Conservation (phyloP, 1,140 invertebrate species). For the Acromyrmex heyeri region DNA sequence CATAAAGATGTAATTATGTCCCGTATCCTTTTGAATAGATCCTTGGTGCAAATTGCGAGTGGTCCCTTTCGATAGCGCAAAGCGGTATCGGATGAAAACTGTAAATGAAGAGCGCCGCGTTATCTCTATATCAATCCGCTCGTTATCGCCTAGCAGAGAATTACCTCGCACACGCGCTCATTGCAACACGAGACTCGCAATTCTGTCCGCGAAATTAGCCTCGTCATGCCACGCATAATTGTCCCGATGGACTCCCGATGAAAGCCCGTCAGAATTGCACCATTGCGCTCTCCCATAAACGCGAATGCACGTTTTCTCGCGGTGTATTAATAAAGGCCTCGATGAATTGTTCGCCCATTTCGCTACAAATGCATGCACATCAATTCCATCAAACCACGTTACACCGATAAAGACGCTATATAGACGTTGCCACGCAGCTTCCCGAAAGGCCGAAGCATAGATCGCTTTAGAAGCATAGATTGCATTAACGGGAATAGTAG, state of each 20-base stretch:
- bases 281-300: background rate
- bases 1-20: constrained; percentile 29
- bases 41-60: constrained; percentile 51
- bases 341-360: constrained; percentile 49
- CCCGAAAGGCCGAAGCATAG: constrained; percentile 17
- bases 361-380: constrained; percentile 39
- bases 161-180: constrained; percentile 39
- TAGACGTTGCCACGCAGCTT: constrained; percentile 7
- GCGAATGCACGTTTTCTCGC: constrained; percentile 64
- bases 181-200: constrained; percentile 9
- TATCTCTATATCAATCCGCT: constrained; percentile 56
- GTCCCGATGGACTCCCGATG: constrained; percentile 11
- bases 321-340: constrained; percentile 69
- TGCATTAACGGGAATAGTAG: background rate
- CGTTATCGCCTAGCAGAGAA: constrained; percentile 44
- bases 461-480: constrained; percentile 38
- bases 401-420: constrained; percentile 60
- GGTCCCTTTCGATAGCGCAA: constrained; percentile 6
- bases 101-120: constrained; percentile 45
- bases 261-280: constrained; percentile 19
- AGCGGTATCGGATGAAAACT: constrained; percentile 38
- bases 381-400: constrained; percentile 28
- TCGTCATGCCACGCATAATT: constrained; percentile 56
- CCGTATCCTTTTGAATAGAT: constrained; percentile 19
- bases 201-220: constrained; percentile 44